Evolutionary conservation across 1,140 invertebrate species (phyloP).

Genomic region (Rhagoletis pomonella): DNA sequence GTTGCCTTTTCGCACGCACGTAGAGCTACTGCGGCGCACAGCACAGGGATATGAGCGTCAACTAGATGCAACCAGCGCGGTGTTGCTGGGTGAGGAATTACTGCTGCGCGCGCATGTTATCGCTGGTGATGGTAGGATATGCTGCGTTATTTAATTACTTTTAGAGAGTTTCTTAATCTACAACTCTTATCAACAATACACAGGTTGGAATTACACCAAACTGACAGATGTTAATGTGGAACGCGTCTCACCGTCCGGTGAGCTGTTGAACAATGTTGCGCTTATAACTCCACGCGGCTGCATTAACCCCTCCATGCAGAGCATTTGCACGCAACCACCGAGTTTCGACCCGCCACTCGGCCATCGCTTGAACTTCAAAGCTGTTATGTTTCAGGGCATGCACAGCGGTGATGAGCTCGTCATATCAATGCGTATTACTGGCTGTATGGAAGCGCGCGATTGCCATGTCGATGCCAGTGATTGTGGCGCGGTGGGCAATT

Average conservation of each 20-base stretch:
- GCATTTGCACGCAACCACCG: slow-evolving; percentile 77
- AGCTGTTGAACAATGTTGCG: slow-evolving; percentile 74
- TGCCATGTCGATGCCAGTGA: slow-evolving; percentile 73
- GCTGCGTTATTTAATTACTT: background rate
- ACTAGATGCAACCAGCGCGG: slow-evolving; percentile 77
- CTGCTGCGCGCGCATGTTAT: slow-evolving; percentile 78
- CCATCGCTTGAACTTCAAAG: slow-evolving; percentile 75
- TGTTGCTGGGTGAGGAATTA: slow-evolving; percentile 81
- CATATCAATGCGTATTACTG: slow-evolving; percentile 78
- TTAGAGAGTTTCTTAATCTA: background rate
- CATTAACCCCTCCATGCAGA: slow-evolving; percentile 77
- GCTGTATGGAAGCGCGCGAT: slow-evolving; percentile 78
- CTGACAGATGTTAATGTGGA: slow-evolving; percentile 78
- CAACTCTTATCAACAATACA: background rate
- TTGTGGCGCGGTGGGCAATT: slow-evolving; percentile 58
- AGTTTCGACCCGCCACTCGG: slow-evolving; percentile 71
- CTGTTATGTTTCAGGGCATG: slow-evolving; percentile 83
- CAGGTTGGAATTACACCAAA: slow-evolving; percentile 80
- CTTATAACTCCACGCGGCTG: slow-evolving; percentile 78
- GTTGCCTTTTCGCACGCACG: slow-evolving; percentile 77
- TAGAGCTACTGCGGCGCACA: slow-evolving; percentile 77
- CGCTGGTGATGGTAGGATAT: slow-evolving; percentile 77
- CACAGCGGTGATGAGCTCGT: slow-evolving; percentile 79
- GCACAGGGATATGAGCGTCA: slow-evolving; percentile 76
- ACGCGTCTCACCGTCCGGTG: slow-evolving; percentile 67